Evolutionary conservation across 2,113 vertebrate genomes (phyloP).

Genomic region (Micromys minutus): DNA sequence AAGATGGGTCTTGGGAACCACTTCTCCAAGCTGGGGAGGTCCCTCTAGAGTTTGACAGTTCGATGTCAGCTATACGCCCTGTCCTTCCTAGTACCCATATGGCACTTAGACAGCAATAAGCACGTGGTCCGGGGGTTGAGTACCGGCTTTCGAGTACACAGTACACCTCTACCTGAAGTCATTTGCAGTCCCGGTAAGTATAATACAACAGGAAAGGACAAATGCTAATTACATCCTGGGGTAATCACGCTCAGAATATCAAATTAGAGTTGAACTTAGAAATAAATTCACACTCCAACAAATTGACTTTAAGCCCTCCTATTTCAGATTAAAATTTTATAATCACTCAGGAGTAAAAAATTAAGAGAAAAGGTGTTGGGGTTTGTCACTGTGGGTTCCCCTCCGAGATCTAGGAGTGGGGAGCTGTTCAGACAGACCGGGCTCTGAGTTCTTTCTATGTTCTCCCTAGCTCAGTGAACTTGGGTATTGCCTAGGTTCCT

Average conservation of each 20-base stretch:
- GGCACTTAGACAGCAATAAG: neutral
- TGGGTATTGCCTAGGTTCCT: neutral
- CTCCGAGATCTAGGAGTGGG: neutral
- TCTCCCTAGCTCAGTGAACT: neutral
- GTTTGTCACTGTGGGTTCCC: neutral
- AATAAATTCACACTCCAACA: slow-evolving; percentile 40
- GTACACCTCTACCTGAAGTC: neutral
- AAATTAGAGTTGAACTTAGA: slow-evolving; percentile 33
- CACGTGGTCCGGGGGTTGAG: neutral
- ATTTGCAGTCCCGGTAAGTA: slow-evolving; percentile 6
- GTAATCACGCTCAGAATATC: slow-evolving; percentile 42
- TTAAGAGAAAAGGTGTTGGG: neutral
- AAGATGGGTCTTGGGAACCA: slow-evolving; percentile 38
- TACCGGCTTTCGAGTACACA: neutral
- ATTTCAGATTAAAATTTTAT: slow-evolving; percentile 53
- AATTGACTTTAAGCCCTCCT: neutral
- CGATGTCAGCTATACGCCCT: neutral
- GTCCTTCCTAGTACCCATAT: neutral
- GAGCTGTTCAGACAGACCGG: neutral
- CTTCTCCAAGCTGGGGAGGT: slow-evolving; percentile 55
- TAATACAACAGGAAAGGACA: slow-evolving; percentile 58
- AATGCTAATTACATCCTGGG: slow-evolving; percentile 53
- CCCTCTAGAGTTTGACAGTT: neutral
- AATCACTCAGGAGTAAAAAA: slow-evolving; percentile 43
- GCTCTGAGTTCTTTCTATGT: neutral